Conservation (phyloP, 2,113 vertebrate species). For the Rissa tridactyla region DNA sequence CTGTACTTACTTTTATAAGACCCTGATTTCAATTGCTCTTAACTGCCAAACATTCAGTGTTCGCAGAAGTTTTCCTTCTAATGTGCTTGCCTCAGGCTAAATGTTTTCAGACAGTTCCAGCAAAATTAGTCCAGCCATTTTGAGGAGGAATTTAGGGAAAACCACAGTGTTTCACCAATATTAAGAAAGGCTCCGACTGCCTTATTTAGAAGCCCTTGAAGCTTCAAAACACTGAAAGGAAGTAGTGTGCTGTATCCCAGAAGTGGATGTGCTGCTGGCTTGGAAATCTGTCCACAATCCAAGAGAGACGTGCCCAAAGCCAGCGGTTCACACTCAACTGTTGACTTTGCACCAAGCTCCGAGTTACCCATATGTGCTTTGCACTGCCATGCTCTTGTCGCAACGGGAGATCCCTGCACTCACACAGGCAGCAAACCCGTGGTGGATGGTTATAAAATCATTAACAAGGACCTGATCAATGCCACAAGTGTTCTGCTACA, state of each 20-base stretch:
- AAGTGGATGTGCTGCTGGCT: background rate
- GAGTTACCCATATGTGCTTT: fast-evolving
- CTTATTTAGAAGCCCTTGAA: background rate
- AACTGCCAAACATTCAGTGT: background rate
- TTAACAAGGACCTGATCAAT: background rate
- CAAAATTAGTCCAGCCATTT: background rate
- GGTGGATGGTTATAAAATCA: background rate
- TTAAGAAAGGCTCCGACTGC: background rate
- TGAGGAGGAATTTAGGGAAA: background rate
- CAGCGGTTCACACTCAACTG: background rate
- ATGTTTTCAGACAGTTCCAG: background rate
- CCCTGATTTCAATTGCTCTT: background rate
- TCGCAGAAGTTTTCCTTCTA: background rate
- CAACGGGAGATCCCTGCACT: background rate
- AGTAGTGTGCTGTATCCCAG: background rate
- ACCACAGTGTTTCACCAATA: background rate
- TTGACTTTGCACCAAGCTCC: background rate
- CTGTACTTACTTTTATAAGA: background rate
- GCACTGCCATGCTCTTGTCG: no score
- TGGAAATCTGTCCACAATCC: background rate
- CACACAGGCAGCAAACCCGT: background rate
- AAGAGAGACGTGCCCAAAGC: fast-evolving
- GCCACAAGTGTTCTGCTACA: background rate
- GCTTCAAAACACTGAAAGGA: background rate
- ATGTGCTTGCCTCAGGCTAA: background rate